Base-by-base conservation (phyloP, 1,140 invertebrate species). In the Drosophila teissieri region DNA sequence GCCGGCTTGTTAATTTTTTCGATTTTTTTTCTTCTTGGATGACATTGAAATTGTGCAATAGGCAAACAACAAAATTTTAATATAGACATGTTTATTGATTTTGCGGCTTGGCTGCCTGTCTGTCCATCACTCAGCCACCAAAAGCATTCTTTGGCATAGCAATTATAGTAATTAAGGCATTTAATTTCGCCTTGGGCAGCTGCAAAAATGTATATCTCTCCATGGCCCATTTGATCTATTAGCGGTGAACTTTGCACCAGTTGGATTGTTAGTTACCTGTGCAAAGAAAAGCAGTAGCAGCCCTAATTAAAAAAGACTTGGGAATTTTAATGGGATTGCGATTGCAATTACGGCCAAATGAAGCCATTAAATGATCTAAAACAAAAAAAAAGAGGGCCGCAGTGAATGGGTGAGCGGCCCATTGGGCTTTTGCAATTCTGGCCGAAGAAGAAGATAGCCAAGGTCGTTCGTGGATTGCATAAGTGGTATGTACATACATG, bases 21-120 rank as follows among this genome's bases (percentile, higher is more conserved):
- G 11, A 6, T 54, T 19, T 34, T 51, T 39, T 60, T 37, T 45
- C 44, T 65, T 60, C 64, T 51, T 34, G 27, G 40, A 58, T 84
- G 67, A 80, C 81, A 85, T 85, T 85, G 78, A 78, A 86, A 83
- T 88, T 86, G 74, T 86, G 82, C 83, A 88, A 79, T 58, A 63
- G 44, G 15, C 54, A 69, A 65, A 69, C 67, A 45, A 55, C 55
- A 15, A 63, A 44, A 40, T 31, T 58, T 74, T 65, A 51, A 62
- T 86, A 81, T 81, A 78, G 54, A 85, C 61, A 52, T 83, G 76
- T 57, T 63, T 83, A 78, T 86, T 88, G 78, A 72, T 79, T 82
- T 85, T 58, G 62, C 39, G 54, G 37, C 34, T 57, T 48, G 37
- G 36, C 3, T 44, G 42, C 15, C 42, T 19, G 36, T 34, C 72